phyloP scores from a whole-genome alignment of 2,888 invertebrate species.

The Plutella xylostella region DNA sequence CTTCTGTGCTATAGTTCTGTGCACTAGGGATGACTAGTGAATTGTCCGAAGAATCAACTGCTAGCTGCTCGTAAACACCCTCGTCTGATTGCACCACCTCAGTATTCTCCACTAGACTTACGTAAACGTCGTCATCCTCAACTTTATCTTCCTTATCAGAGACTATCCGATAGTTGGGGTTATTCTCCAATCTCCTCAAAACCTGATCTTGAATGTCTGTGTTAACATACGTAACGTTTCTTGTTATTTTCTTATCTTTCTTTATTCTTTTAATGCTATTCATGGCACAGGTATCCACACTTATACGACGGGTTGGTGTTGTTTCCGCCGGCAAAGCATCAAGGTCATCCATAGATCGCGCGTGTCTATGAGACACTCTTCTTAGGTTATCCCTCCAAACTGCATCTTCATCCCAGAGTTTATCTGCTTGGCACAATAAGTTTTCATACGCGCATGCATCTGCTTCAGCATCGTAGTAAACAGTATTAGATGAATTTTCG shows the following conservation, averaged over 20 bases:
- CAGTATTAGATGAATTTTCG: conserved; percentile 59
- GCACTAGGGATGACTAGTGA: conserved; percentile 16
- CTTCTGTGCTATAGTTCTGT: conserved; percentile 18
- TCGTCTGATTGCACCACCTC: conserved; percentile 51
- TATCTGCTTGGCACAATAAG: conserved; percentile 71
- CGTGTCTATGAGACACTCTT: conserved; percentile 83
- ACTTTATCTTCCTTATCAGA: conserved; percentile 36
- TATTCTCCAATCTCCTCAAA: conserved; percentile 44
- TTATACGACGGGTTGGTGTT: conserved; percentile 28
- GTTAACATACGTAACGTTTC: conserved; percentile 85
- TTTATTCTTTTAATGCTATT: conserved; percentile 58
- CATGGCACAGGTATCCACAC: conserved; percentile 40
- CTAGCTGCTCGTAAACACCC: conserved; percentile 68
- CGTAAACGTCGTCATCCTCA: conserved; percentile 66
- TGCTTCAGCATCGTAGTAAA: conserved; percentile 60
- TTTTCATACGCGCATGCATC: conserved; percentile 57
- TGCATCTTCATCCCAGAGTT: conserved; percentile 86
- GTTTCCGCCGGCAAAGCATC: conserved; percentile 57
- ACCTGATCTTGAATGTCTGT: conserved; percentile 71
- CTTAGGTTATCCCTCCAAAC: conserved; percentile 85
- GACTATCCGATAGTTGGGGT: conserved; percentile 23
- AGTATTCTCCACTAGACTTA: conserved; percentile 52
- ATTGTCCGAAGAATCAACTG: conserved; percentile 44
- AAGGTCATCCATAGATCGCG: conserved; percentile 85
- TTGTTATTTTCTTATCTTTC: conserved; percentile 64